Base-by-base conservation (phyloP, 2,113 vertebrate species). In the Spea multiplicata region DNA sequence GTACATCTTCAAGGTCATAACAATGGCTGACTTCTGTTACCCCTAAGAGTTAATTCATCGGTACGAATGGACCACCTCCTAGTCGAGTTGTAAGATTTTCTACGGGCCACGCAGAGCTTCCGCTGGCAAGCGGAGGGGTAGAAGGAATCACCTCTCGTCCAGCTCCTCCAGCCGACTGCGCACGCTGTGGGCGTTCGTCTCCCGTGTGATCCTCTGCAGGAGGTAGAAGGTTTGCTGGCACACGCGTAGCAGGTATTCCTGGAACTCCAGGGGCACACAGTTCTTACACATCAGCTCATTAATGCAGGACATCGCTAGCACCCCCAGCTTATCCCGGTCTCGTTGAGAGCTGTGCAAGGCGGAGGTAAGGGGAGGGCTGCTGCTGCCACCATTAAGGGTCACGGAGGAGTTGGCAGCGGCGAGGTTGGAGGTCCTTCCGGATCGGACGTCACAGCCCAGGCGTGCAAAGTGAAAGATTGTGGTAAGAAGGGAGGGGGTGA, bases 141-240 rank as follows among this genome's bases (percentile, higher is more conserved):
- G 9, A 59, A 59, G 55, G 8, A 9, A 59, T 59, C 55, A 99
- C 97, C 96, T 97, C 88, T 99, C 97, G 14, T 99, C 97, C 45
- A 99, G 94, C 65, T 98, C 96, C 89, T 98, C 96, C 5, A 99
- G 92, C 13, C 95, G 92, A 84, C 89, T 96, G 88, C 97, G 98
- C 84, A 98, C 92, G 0, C 95, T 94, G 72, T 98, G 95, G 71
- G 94, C 93, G 3, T 98, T 97, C 85, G 93, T 95, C 87, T 99
- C 96, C 83, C 89, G 92, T 57, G 97, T 98, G 83, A 99, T 93
- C 91, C 95, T 97, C 90, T 99, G 97, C 83, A 99, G 93, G 84
- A 99, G 94, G 90, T 97, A 98, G 90, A 99, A 99, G 5, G 97
- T 98, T 89, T 99, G 97, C 92, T 99, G 97, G 91, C 98, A 99